Evolutionary conservation across 2,113 vertebrate genomes (phyloP).

Genomic region (Gambusia affinis): DNA sequence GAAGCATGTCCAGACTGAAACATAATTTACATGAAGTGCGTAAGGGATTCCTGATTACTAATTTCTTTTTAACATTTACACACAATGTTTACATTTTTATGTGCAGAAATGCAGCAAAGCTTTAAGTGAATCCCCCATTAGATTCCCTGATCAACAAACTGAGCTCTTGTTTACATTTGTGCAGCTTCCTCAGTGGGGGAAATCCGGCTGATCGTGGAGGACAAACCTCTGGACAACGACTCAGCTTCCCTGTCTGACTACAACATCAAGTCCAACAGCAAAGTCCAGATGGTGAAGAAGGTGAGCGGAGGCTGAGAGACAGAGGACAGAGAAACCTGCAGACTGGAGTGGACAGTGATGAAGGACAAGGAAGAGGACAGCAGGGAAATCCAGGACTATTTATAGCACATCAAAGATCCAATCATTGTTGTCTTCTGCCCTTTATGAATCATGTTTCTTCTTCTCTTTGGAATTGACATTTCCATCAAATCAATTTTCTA

Average conservation of each 20-base stretch:
- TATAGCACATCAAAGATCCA: neutral
- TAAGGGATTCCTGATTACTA: too few relatives aligned
- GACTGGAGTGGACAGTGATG: neutral
- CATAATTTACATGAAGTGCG: neutral
- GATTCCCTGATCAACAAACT: too few relatives aligned
- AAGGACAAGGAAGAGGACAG: neutral
- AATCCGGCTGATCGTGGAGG: neutral
- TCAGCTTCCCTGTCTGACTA: neutral
- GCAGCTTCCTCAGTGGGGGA: neutral
- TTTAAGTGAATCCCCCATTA: neutral
- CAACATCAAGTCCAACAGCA: neutral
- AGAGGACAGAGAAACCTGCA: neutral
- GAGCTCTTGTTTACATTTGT: neutral
- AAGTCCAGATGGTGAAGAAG: conserved; percentile 14
- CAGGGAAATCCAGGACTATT: neutral
- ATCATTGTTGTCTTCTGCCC: neutral
- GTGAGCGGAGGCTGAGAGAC: conserved; percentile 13
- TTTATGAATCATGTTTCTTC: neutral
- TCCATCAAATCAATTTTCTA: neutral
- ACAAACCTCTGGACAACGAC: neutral
- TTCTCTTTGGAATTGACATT: neutral
- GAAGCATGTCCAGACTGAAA: neutral
- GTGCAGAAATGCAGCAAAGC: neutral
- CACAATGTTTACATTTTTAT: too few relatives aligned
- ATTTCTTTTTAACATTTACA: too few relatives aligned